Evolutionary conservation across 30 jellyfish, hydroid and myxozoan genomes (phyloP), one percentile per base, ranked within the genome.

Genomic region (Morbakka virulenta): DNA sequence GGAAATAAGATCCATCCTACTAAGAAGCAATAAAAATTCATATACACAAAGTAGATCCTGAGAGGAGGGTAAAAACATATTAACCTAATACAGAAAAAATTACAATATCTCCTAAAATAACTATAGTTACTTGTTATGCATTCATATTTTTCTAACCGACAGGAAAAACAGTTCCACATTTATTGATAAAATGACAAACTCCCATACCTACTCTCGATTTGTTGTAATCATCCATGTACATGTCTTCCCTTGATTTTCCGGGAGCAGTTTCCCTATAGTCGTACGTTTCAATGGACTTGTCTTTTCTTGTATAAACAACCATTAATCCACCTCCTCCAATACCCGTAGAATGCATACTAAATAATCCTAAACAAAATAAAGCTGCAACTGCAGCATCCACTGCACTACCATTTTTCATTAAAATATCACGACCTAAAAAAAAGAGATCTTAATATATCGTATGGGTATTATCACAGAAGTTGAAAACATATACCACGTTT

Each of bases 311-410:
- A 76, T 93, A 93, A 35, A 93, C 96, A n/a, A 93, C 80, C 99
- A 93, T 93, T 31, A 88, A 82, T 12, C 99, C 99, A 22, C 99
- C 99, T 1, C 99, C 99, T 0, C 99, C 99, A 48, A 93, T 82
- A 2, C 99, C 99, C 14, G 97, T 81, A n/a, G 99, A 93, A 67
- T 93, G 99, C 97, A 86, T 93, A 67, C 99, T 93, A 81, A 47
- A 93, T 20, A 93, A 61, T 27, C 99, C 99, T 1, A 93, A 85
- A 73, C 99, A 93, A 32, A 93, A 93, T 17, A 82, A 36, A 0
- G 91, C 86, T 1, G 99, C 99, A 2, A 93, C 83, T 6, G 99
- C 99, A 11, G 99, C 94, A 86, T 93, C 99, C 0, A 93, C 99
- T 63, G 99, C 99, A 48, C 97, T 83, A 69, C 99, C 99, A 69